A percentile compares a stretch with the other conserved stretches of the same genome.
phyloP scores from a whole-genome alignment of 1,140 invertebrate genomes.

The Heliconius hermathena region DNA sequence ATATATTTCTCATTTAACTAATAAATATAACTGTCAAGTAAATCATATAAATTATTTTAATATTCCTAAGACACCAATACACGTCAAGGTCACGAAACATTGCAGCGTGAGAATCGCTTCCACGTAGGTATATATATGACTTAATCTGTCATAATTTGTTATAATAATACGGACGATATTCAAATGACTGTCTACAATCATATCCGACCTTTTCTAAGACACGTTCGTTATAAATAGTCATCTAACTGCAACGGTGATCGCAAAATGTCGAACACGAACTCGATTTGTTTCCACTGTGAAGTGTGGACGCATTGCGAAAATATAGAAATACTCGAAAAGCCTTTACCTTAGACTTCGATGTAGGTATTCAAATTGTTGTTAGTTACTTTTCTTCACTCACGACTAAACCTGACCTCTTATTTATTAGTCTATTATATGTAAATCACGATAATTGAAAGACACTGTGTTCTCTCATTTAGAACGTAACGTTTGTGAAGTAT shows the following conservation, averaged over 20 bases:
- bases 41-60: neutral
- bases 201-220: constrained; percentile 79
- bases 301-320: constrained; percentile 74
- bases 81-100: constrained; percentile 73
- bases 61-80: neutral
- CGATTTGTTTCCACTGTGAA: constrained; percentile 60
- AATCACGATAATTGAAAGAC: constrained; percentile 6
- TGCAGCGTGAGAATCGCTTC: constrained; percentile 71
- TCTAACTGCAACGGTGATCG: constrained; percentile 73
- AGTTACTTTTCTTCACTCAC: neutral
- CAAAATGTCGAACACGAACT: constrained; percentile 79
- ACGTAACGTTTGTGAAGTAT: neutral
- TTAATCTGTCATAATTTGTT: constrained; percentile 79
- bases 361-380: constrained; percentile 16
- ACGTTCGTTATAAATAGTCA: constrained; percentile 81
- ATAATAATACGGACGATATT: constrained; percentile 77
- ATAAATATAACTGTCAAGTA: constrained; percentile 29
- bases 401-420: neutral
- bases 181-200: constrained; percentile 79
- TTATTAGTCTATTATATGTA: constrained; percentile 9
- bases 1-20: neutral
- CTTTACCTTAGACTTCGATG: constrained; percentile 19
- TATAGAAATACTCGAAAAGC: constrained; percentile 50
- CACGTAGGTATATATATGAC: constrained; percentile 66
- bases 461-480: constrained; percentile 1